phyloP scores from a whole-genome alignment of 2,797 vertebrate genomes.

The Clarias pachynema region DNA sequence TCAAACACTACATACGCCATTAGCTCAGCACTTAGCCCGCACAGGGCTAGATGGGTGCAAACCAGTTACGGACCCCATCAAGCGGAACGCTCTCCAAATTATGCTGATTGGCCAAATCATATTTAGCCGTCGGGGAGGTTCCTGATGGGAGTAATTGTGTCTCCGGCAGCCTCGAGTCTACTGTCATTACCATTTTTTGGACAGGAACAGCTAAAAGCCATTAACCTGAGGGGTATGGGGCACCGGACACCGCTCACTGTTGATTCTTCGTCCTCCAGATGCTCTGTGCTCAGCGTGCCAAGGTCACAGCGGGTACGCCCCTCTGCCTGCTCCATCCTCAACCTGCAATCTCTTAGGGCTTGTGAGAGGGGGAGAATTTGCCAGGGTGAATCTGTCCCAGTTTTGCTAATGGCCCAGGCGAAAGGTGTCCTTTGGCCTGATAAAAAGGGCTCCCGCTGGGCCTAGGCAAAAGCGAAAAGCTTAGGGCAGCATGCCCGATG shows the following conservation, averaged over 20 bases:
- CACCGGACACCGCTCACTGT: conserved; percentile 44
- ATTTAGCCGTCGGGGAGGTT: conserved; percentile 61
- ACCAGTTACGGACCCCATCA: conserved; percentile 63
- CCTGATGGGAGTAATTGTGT: conserved; percentile 62
- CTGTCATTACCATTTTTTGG: conserved; percentile 59
- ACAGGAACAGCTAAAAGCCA: conserved; percentile 63
- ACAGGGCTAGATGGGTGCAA: conserved; percentile 56
- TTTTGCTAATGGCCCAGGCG: conserved; percentile 66
- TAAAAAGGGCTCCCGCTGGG: conserved; percentile 65
- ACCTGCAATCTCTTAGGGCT: conserved; percentile 42
- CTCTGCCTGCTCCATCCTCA: conserved; percentile 37
- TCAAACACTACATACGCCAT: conserved; percentile 58
- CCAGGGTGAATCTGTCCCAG: conserved; percentile 63
- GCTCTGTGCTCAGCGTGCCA: conserved; percentile 49
- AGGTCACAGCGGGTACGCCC: conserved; percentile 51
- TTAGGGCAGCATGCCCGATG: conserved; percentile 59
- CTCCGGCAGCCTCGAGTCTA: conserved; percentile 44
- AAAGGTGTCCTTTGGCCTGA: conserved; percentile 68
- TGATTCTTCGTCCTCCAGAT: conserved; percentile 46
- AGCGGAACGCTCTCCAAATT: conserved; percentile 75
- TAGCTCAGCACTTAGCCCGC: conserved; percentile 53
- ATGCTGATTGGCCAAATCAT: conserved; percentile 75
- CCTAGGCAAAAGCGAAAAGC: conserved; percentile 55
- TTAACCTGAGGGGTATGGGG: conserved; percentile 54
- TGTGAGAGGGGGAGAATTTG: conserved; percentile 55